Percentiles rank a stretch among this genome's conserved stretches.
These are phyloP conservation scores for Apostichopus japonicus DNA, from an alignment of 35 echinoderm and acorn worm species.

Conservation along the genomic window DNA sequence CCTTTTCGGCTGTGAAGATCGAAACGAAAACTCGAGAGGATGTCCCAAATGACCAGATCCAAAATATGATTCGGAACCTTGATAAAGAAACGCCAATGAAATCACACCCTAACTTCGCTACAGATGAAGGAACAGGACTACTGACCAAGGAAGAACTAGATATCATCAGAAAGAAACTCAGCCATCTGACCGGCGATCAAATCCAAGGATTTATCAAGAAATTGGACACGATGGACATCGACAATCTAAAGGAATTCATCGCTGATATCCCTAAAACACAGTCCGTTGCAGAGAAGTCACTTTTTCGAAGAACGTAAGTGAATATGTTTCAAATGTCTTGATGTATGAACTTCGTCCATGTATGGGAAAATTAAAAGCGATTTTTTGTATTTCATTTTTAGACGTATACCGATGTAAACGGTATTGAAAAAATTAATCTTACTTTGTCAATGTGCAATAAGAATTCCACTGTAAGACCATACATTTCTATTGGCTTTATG, in stretches of 20 bases:
- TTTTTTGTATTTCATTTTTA: too few species aligned
- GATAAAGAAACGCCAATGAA: not conserved
- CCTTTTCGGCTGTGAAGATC: not conserved
- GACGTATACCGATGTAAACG: too few species aligned
- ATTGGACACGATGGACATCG: not conserved
- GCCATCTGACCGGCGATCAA: not conserved
- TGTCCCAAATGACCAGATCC: not conserved
- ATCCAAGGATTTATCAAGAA: constrained; percentile 1
- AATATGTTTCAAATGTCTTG: not conserved
- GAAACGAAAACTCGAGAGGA: not conserved
- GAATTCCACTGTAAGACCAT: too few species aligned
- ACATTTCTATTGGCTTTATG: too few species aligned
- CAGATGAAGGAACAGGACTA: not conserved
- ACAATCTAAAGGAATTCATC: constrained; percentile 32
- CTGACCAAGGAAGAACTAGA: constrained; percentile 12
- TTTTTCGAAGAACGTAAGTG: constrained; percentile 31
- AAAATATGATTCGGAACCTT: too few species aligned
- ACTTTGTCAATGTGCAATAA: too few species aligned
- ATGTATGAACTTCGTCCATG: too few species aligned
- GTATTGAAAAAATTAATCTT: too few species aligned
- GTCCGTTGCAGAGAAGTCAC: not conserved
- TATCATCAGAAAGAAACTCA: constrained; percentile 12
- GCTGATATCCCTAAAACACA: not conserved
- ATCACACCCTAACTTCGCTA: not conserved
- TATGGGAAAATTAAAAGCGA: too few species aligned